phyloP scores from a whole-genome alignment of 2,113 vertebrate species.

The Vombatus ursinus region DNA sequence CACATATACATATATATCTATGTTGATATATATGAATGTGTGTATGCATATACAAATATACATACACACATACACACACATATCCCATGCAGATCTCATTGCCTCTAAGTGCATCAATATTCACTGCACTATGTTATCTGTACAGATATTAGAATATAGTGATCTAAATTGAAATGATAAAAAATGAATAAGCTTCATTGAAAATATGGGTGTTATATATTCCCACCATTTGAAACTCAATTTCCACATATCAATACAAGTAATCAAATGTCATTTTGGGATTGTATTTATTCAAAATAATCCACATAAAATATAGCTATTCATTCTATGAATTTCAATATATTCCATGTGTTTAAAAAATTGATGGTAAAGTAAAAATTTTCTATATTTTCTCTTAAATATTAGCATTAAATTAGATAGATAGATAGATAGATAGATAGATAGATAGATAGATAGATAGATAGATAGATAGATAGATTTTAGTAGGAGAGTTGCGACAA shows the following conservation, averaged over 20 bases:
- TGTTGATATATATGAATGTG: no score
- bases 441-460: no score
- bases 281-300: not conserved
- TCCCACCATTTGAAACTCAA: not conserved
- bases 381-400: not conserved
- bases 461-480: no score
- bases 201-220: no score
- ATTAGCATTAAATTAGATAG: not conserved
- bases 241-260: not conserved
- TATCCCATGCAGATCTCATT: not conserved
- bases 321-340: not conserved
- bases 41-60: not conserved
- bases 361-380: not conserved
- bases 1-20: no score
- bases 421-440: no score
- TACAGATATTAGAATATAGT: not conserved
- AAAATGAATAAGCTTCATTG: not conserved
- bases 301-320: not conserved
- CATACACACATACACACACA: no score
- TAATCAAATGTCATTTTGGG: not conserved
- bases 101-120: not conserved
- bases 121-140: not conserved
- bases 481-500: no score
- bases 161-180: not conserved
- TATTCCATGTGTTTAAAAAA: not conserved